Percentiles rank a stretch among this genome's conserved stretches.
These are phyloP conservation scores for Hydractinia symbiolongicarpus DNA, from an alignment of 30 jellyfish, hydroid and myxozoan genomes.

Conservation along the genomic window DNA sequence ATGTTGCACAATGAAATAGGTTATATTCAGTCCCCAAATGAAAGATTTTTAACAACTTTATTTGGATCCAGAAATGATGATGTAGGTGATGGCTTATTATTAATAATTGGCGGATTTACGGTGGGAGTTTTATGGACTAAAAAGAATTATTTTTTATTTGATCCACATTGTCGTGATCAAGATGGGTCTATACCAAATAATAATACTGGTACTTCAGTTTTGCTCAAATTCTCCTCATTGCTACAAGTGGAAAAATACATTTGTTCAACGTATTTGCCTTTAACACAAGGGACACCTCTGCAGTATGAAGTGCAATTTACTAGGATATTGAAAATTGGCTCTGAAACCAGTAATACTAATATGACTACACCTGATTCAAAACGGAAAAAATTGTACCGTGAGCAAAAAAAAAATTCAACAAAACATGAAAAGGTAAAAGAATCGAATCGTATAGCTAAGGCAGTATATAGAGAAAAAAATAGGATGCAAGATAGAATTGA, in stretches of 20 bases:
- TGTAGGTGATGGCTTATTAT: not conserved
- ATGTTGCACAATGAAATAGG: too few species aligned
- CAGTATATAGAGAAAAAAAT: too few species aligned
- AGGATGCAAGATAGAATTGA: not conserved
- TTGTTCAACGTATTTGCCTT: not conserved
- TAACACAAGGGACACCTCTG: not conserved
- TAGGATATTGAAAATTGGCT: not conserved
- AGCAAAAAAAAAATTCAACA: not conserved
- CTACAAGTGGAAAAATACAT: not conserved
- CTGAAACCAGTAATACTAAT: not conserved
- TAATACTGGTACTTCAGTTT: not conserved
- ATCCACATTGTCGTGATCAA: not conserved
- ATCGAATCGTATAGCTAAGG: too few species aligned
- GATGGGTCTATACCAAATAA: not conserved
- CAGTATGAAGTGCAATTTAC: not conserved
- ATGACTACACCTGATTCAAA: not conserved
- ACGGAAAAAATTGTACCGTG: not conserved
- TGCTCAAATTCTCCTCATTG: not conserved
- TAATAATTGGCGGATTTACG: not conserved
- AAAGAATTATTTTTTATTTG: not conserved
- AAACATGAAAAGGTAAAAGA: not conserved
- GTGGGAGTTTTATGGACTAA: not conserved
- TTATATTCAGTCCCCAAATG: too few species aligned
- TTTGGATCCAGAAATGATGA: not conserved
- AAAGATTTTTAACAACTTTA: not conserved